Evolutionary conservation across 2,113 vertebrate species (phyloP).

Genomic region (Rhinopithecus roxellana): DNA sequence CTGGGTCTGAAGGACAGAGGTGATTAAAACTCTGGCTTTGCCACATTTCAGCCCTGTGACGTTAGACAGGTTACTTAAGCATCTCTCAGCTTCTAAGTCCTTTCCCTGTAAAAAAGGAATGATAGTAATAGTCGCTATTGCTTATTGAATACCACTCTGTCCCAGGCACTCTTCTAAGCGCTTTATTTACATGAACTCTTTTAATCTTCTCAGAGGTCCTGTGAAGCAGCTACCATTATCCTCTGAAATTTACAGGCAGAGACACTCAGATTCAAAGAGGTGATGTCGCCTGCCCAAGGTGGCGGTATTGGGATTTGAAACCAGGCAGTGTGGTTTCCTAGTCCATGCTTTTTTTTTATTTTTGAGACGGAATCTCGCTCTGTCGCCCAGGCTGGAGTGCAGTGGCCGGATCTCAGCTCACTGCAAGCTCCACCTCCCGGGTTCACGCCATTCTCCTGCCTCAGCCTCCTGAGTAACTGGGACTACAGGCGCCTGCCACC

Average conservation of each 20-base stretch:
- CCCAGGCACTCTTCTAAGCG: background rate
- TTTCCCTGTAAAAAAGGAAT: background rate
- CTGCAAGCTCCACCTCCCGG: too few species aligned
- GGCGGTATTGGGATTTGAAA: background rate
- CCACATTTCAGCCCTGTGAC: background rate
- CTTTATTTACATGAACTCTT: background rate
- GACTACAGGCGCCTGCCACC: too few species aligned
- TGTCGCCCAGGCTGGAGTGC: too few species aligned
- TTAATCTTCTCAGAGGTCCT: background rate
- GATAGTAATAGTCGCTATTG: rapidly evolving
- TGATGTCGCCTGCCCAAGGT: background rate
- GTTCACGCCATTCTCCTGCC: too few species aligned
- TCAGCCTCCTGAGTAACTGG: too few species aligned
- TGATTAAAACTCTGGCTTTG: background rate
- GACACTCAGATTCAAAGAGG: background rate
- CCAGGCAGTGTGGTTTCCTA: background rate
- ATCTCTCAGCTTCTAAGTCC: background rate
- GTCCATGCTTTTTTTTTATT: background rate
- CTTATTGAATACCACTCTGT: background rate
- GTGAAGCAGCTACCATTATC: background rate
- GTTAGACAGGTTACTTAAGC: background rate
- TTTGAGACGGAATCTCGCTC: too few species aligned
- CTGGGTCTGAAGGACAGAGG: background rate
- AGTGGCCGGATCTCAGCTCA: too few species aligned
- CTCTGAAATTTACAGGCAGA: background rate